Percentiles rank a stretch among this genome's conserved stretches.
phyloP scores from a whole-genome alignment of 2,113 vertebrate genomes.

The Mellivora capensis region DNA sequence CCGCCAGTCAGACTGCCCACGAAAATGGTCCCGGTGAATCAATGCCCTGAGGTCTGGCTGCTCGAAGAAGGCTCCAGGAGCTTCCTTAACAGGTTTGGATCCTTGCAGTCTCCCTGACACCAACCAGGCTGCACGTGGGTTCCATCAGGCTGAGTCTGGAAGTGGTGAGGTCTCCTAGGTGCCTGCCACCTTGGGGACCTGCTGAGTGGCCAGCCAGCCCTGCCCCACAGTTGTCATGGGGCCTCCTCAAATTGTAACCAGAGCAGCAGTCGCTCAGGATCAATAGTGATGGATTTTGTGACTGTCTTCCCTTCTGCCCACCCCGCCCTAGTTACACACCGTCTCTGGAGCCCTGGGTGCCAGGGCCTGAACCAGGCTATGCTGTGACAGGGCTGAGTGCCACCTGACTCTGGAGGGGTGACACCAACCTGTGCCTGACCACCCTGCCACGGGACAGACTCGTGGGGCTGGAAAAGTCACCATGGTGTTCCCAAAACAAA shows the following conservation, averaged over 20 bases:
- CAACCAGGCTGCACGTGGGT: neutral
- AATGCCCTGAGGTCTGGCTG: too few species aligned
- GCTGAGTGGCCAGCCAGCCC: neutral
- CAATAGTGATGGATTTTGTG: neutral
- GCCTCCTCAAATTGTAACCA: neutral
- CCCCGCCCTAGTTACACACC: neutral
- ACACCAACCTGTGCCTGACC: neutral
- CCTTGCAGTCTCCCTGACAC: neutral
- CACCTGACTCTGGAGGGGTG: neutral
- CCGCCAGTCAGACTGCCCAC: neutral
- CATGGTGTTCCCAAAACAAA: neutral
- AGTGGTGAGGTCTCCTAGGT: neutral
- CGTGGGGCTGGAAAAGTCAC: neutral
- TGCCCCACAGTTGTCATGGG: neutral
- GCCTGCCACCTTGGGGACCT: neutral
- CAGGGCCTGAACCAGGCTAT: neutral
- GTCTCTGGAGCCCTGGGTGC: neutral
- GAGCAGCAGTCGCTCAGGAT: neutral
- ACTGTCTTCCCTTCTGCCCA: neutral
- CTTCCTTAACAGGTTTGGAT: neutral
- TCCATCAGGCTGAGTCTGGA: neutral
- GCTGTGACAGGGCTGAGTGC: neutral
- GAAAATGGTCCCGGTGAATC: too few species aligned
- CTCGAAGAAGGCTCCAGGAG: neutral
- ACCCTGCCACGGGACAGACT: neutral